Evolutionary conservation across 2,113 vertebrate species (phyloP), one percentile per base, ranked within the genome.

Genomic region (Nansenia antarctica): DNA sequence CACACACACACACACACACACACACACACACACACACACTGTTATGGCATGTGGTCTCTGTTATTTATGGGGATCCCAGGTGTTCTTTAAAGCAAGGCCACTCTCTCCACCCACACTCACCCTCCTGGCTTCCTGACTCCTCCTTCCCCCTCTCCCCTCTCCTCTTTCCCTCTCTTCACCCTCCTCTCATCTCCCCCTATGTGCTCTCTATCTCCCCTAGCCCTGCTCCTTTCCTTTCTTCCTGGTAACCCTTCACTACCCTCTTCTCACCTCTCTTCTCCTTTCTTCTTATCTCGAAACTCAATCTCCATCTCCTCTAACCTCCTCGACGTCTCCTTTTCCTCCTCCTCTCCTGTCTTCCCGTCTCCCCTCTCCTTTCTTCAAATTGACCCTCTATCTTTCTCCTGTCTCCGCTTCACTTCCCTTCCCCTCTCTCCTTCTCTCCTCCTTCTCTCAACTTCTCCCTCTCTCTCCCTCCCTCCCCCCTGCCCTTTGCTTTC

Each of bases 31-130:
- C 5, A 11, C 5, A 11, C 49, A 37, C 54, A 73, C 60, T 75
- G 68, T 70, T 70, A 83, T 42, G 75, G 39, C 78, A 76, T 77
- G 49, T 71, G 62, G 67, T 81, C 67, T 68, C 30, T 67, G 74
- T 86, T 85, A 90, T 85, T 83, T 65, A 82, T 88, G 63, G 30
- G 37, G 72, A 75, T 70, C 69, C 59, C 76, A 85, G 73, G 76
- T 81, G 49, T 64, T 80, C 67, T 54, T 70, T 35, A 9, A 22
- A 70, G 60, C 58, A 69, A 62, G 75, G 37, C n/a, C 5, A 6
- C 49, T 29, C 39, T 68, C 37, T 32, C 62, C 52, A 59, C 57
- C 66, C 3, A 37, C 58, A 5, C 39, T 14, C 18, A 24, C 73
- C 63, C 67, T 67, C 27, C 62, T 73, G 83, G 67, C 65, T 76